phyloP scores from a whole-genome alignment of 2,888 invertebrate species.

The Melinopterus prodromus region DNA sequence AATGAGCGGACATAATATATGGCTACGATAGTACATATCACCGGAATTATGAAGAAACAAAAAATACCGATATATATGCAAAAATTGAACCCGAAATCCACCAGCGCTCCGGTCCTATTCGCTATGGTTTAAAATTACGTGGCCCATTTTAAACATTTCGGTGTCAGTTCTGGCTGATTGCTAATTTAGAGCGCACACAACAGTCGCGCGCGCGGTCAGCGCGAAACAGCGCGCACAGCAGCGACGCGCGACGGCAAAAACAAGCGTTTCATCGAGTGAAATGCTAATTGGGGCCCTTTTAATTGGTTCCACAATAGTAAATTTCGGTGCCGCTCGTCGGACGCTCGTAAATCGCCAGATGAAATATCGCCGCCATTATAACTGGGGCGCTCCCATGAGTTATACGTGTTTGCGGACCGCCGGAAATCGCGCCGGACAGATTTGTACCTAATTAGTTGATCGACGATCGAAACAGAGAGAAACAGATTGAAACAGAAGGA shows the following conservation, averaged over 20 bases:
- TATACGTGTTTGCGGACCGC: neutral
- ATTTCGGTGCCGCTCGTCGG: neutral
- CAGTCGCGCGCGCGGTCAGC: neutral
- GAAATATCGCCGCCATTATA: conserved; percentile 4
- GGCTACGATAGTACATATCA: too few species aligned
- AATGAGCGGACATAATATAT: too few species aligned
- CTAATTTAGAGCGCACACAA: neutral
- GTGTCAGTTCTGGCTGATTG: neutral
- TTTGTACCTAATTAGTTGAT: neutral
- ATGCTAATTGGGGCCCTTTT: neutral
- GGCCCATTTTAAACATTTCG: neutral
- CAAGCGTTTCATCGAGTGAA: neutral
- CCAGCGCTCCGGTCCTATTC: neutral
- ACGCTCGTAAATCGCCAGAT: neutral
- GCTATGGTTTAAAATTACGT: neutral
- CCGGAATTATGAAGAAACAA: neutral
- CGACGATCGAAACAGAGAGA: neutral
- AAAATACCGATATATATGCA: neutral
- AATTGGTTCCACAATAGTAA: neutral
- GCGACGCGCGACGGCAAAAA: neutral
- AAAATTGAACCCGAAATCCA: neutral
- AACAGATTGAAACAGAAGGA: too few species aligned
- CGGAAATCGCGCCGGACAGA: neutral
- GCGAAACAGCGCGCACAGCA: neutral
- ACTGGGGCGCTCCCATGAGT: neutral